phyloP scores from a whole-genome alignment of 2,113 vertebrate genomes.

The Oryzias woworae region DNA sequence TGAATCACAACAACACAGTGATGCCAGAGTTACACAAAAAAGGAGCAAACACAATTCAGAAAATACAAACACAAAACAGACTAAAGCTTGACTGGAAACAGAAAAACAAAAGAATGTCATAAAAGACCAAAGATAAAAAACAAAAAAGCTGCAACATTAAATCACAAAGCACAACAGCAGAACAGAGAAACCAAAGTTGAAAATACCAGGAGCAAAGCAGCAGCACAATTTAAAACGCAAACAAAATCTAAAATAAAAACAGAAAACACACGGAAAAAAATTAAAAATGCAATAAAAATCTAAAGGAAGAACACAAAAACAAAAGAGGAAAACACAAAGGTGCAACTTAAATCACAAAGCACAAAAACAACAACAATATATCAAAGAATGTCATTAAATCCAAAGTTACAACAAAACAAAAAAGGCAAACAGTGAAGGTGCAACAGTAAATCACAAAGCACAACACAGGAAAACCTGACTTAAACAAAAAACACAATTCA shows the following conservation, averaged over 20 bases:
- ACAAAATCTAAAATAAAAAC: too few species aligned
- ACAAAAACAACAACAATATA: too few species aligned
- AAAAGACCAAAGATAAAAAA: too few species aligned
- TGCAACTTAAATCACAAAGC: too few species aligned
- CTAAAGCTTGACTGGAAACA: too few species aligned
- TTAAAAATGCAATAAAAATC: neutral
- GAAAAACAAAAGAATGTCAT: too few species aligned
- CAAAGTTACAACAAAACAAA: neutral
- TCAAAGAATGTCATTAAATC: too few species aligned
- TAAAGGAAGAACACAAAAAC: too few species aligned
- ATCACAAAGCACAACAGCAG: neutral
- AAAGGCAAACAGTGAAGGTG: neutral
- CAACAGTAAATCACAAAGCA: neutral
- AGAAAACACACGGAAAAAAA: too few species aligned
- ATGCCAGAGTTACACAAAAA: neutral
- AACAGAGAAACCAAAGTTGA: neutral
- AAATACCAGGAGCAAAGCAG: neutral
- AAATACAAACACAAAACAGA: neutral
- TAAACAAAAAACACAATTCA: neutral
- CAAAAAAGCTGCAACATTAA: neutral
- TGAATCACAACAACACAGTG: too few species aligned
- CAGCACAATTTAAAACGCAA: neutral
- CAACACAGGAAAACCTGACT: neutral
- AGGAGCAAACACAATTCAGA: neutral
- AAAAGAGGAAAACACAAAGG: too few species aligned